phyloP scores from a whole-genome alignment of 2,888 invertebrate species.

The Apodemia duryi region DNA sequence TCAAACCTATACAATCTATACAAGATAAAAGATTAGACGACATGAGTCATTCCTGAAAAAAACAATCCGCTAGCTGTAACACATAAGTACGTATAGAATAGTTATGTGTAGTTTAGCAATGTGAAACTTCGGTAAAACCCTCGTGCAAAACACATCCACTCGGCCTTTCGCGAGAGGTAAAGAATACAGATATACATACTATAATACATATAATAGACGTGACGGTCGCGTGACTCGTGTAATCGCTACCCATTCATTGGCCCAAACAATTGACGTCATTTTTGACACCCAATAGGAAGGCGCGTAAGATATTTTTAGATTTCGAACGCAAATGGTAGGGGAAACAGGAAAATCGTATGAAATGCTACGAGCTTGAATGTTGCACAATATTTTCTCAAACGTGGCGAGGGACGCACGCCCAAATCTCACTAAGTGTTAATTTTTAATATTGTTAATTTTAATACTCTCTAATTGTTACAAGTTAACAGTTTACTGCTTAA shows the following conservation, averaged over 20 bases:
- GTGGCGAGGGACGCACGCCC: conserved; percentile 44
- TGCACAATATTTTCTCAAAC: conserved; percentile 69
- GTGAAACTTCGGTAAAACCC: conserved; percentile 36
- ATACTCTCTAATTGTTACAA: conserved; percentile 25
- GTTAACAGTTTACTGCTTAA: conserved; percentile 8
- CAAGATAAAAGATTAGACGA: conserved; percentile 1
- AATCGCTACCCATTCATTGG: conserved; percentile 48
- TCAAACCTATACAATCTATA: neutral
- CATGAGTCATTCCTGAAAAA: conserved; percentile 5
- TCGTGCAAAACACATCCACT: conserved; percentile 23
- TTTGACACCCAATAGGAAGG: conserved; percentile 47
- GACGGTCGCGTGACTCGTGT: conserved; percentile 60
- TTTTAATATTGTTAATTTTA: conserved; percentile 45
- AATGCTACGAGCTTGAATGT: conserved; percentile 41
- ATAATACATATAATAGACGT: conserved; percentile 34
- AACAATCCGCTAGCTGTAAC: neutral
- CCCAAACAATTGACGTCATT: conserved; percentile 57
- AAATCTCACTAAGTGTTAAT: conserved; percentile 6
- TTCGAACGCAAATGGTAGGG: conserved; percentile 54
- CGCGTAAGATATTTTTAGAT: conserved; percentile 67
- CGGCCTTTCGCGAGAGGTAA: conserved; percentile 28
- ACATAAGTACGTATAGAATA: conserved; percentile 11
- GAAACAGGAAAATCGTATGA: conserved; percentile 61
- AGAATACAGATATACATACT: conserved; percentile 28
- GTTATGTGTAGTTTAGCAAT: conserved; percentile 26